phyloP scores from a whole-genome alignment of 1,140 invertebrate genomes.

The Meloidogyne floridensis region DNA sequence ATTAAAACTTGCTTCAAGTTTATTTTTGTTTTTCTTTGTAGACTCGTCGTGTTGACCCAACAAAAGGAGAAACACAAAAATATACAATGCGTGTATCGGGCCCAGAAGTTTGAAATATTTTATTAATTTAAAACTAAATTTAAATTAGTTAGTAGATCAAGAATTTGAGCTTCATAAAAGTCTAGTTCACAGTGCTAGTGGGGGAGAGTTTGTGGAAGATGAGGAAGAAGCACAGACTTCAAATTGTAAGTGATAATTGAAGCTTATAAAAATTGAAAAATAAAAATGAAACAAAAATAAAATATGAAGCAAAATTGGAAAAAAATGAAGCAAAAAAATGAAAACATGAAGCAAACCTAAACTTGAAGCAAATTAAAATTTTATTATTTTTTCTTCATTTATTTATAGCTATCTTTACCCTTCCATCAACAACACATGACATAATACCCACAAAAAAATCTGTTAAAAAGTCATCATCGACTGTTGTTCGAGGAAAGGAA shows the following conservation, averaged over 20 bases:
- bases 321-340: background rate
- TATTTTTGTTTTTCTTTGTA: background rate
- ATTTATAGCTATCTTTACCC: background rate
- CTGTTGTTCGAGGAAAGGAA: background rate
- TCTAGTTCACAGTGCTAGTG: slow-evolving; percentile 37
- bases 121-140: background rate
- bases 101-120: slow-evolving; percentile 40
- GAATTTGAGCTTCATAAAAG: slow-evolving; percentile 63
- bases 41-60: slow-evolving; percentile 25
- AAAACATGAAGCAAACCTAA: background rate
- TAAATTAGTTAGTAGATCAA: slow-evolving; percentile 46
- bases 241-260: background rate
- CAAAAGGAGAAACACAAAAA: slow-evolving; percentile 62
- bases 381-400: background rate
- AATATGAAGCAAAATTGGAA: background rate
- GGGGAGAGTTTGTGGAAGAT: slow-evolving; percentile 35
- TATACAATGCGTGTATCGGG: slow-evolving; percentile 63
- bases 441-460: background rate
- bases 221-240: slow-evolving; percentile 30
- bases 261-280: background rate
- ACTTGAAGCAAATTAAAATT: background rate
- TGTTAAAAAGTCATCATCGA: background rate
- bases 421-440: background rate
- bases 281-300: background rate
- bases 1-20: background rate